Base-by-base conservation (phyloP, 2,888 invertebrate genomes). In the Ptychoptera albimana region DNA sequence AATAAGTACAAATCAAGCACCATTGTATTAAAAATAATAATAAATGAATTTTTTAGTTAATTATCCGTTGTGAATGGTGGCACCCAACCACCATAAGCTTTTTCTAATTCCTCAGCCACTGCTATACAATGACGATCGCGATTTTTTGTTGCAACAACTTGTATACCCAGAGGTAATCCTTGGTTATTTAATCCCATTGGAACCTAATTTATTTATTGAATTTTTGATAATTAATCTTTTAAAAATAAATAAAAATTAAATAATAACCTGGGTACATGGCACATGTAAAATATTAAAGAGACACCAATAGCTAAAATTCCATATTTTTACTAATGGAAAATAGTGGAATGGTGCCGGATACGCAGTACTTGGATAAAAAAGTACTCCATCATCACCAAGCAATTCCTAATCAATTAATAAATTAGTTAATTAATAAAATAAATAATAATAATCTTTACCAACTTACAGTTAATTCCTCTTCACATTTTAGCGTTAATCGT, bases 1-100 rank as follows among this genome's bases (percentile, higher is more conserved):
- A 23, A 7, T 23, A 23, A 23, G 23, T 23, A 23, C 23, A 23
- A 23, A 23, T 5, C 23, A 23, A 23, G 23, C 23, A 23, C 23
- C 23, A 7, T 23, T 23, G 3, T 5, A 23, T 5, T 23, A 23
- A 23, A 23, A 23, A 23, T 5, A 23, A 23, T 23, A 23, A 23
- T 23, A 23, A 7, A 23, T 5, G 7, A 5, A 23, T 23, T 23
- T 23, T 23, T 23, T 23, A 5, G 23, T 23, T 23, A 23, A 23
- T 23, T 23, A 7, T 23, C 23, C 23, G 23, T 23, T 23, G 23
- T 23, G 48, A 70, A 68, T 6, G 84, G 83, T 49, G 82, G 74
- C 36, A 77, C 73, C 93, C 93, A 93, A 4, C 94, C 94, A 37
- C 91, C 92, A 58, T 92, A 92, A 2, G 76, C 79, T 52, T 75